Evolutionary conservation across 1,140 invertebrate genomes (phyloP).

Genomic region (Melanaphis sacchari): DNA sequence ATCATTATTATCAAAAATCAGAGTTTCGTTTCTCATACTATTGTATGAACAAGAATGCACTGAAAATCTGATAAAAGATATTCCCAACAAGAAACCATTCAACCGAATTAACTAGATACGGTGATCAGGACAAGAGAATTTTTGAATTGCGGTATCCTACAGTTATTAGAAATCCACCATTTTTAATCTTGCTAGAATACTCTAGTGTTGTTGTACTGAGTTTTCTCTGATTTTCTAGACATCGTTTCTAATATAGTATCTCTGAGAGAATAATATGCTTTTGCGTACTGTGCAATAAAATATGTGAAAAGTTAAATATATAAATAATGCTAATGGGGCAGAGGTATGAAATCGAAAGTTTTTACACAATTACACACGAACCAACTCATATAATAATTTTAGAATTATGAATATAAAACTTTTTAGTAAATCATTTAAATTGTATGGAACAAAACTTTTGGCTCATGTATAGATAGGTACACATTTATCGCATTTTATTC

Average conservation of each 20-base stretch:
- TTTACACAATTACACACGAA: slow-evolving; percentile 34
- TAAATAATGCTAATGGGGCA: slow-evolving; percentile 30
- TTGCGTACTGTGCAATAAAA: neutral
- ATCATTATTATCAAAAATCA: neutral
- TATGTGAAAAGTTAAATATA: slow-evolving; percentile 40
- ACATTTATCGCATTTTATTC: neutral
- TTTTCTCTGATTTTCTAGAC: neutral
- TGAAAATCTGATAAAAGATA: slow-evolving; percentile 14
- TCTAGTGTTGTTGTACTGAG: neutral
- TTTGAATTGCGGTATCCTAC: neutral
- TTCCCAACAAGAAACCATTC: slow-evolving; percentile 24
- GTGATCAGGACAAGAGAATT: neutral
- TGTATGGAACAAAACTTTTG: slow-evolving; percentile 23
- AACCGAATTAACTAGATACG: slow-evolving; percentile 40
- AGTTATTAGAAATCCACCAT: slow-evolving; percentile 16
- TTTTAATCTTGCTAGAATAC: slow-evolving; percentile 25
- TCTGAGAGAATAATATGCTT: neutral
- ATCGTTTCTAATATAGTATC: slow-evolving; percentile 24
- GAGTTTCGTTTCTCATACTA: neutral
- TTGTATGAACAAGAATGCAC: neutral
- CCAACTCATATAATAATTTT: slow-evolving; percentile 18
- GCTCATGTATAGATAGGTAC: neutral
- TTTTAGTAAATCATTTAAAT: slow-evolving; percentile 50
- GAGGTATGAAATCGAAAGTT: slow-evolving; percentile 39
- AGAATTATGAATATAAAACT: slow-evolving; percentile 23